Conservation (phyloP, 2,888 invertebrate species). For the Meiosimyza decipiens region DNA sequence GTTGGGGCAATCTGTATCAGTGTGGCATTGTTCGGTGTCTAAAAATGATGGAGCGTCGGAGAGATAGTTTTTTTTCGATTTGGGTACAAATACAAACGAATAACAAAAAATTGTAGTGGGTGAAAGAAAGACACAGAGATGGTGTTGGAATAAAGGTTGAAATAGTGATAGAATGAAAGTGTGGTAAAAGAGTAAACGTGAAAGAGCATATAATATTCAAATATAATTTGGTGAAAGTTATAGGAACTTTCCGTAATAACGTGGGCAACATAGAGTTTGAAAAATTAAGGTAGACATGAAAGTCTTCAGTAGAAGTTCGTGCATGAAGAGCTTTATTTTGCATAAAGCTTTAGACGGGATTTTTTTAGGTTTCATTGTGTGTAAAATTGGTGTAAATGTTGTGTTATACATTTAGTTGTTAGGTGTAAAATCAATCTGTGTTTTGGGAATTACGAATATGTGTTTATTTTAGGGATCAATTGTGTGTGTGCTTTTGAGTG, state of each 20-base stretch:
- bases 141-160: background rate
- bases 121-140: constrained; percentile 30
- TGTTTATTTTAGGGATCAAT: too few species aligned
- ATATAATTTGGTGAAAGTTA: too few species aligned
- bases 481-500: background rate
- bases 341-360: too few species aligned
- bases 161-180: background rate
- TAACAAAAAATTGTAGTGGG: constrained; percentile 14
- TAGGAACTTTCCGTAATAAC: too few species aligned
- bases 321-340: too few species aligned
- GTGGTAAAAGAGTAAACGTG: background rate
- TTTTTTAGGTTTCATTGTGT: background rate
- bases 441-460: too few species aligned
- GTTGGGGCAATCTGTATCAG: constrained; percentile 90
- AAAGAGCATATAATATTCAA: background rate
- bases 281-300: too few species aligned
- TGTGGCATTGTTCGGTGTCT: constrained; percentile 85
- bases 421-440: too few species aligned
- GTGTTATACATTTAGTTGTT: too few species aligned
- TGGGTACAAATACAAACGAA: background rate
- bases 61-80: constrained; percentile 51
- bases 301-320: too few species aligned
- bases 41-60: constrained; percentile 57
- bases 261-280: too few species aligned
- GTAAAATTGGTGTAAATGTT: background rate